These are phyloP conservation scores for Gallinago solitaria DNA, from an alignment of 2,797 vertebrate species.

Conservation along the genomic window DNA sequence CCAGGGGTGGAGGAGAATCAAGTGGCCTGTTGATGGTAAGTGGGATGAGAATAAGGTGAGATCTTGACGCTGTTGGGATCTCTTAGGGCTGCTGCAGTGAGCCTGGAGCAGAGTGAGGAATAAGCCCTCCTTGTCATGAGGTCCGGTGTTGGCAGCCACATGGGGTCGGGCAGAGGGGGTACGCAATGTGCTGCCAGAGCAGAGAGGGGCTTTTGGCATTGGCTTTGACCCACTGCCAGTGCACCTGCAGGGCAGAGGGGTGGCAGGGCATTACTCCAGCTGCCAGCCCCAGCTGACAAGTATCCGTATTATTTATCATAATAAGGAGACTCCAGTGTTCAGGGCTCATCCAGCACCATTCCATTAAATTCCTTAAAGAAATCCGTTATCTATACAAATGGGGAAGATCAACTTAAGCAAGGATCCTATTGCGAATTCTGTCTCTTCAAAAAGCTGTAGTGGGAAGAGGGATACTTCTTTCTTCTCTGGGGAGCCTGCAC, in stretches of 20 bases:
- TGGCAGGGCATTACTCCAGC: not conserved
- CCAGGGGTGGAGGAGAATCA: not conserved
- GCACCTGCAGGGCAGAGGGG: not conserved
- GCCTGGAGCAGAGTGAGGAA: not conserved
- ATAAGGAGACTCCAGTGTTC: not conserved
- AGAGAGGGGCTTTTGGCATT: not conserved
- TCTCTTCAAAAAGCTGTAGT: not conserved
- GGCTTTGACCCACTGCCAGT: not conserved
- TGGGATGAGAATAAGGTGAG: not conserved
- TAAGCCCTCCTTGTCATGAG: not conserved
- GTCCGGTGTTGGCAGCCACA: fast-evolving
- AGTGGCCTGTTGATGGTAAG: not conserved
- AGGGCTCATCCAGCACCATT: not conserved
- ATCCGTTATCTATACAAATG: not conserved
- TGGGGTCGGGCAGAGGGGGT: fast-evolving
- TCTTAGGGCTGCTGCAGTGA: not conserved
- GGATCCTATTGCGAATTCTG: not conserved
- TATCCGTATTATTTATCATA: not conserved
- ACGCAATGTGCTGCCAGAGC: fast-evolving
- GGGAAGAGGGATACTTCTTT: not conserved
- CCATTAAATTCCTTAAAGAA: not conserved
- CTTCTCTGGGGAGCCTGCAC: not conserved
- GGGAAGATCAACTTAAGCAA: not conserved
- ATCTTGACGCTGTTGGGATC: not conserved
- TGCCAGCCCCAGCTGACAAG: not conserved